phyloP scores from a whole-genome alignment of 2,797 vertebrate species.

The Trachops cirrhosus region DNA sequence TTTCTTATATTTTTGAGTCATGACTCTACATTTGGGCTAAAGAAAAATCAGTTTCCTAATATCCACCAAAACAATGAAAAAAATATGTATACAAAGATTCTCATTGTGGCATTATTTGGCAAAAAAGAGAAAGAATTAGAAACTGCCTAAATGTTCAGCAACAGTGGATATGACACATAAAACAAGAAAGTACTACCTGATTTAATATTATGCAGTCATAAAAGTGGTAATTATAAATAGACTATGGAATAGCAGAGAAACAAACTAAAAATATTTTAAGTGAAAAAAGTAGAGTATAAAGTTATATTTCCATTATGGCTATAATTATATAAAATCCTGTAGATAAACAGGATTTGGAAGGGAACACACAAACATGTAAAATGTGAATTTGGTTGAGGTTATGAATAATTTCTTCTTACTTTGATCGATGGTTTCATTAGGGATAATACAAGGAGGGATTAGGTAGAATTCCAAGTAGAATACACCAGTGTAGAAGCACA shows the following conservation, averaged over 20 bases:
- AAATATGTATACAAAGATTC: neutral
- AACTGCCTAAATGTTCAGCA: constrained; percentile 12
- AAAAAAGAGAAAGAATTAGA: neutral
- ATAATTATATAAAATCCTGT: neutral
- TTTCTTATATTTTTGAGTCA: constrained; percentile 29
- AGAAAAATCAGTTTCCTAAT: constrained; percentile 7
- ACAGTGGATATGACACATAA: neutral
- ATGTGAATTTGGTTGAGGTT: neutral
- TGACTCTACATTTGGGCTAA: neutral
- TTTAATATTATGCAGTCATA: constrained; percentile 24
- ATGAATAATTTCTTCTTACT: neutral
- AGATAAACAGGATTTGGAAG: neutral
- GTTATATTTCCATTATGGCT: neutral
- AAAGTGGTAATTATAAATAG: constrained; percentile 9
- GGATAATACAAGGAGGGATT: neutral
- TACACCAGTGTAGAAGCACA: neutral
- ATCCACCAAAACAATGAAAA: neutral
- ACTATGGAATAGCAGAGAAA: neutral
- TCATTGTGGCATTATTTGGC: neutral
- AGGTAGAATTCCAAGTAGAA: neutral
- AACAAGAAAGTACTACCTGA: neutral
- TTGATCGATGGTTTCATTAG: neutral
- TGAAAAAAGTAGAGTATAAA: neutral
- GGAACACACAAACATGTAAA: neutral
- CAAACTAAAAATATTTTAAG: constrained; percentile 44